Evolutionary conservation across 2,888 invertebrate genomes (phyloP), one percentile per base, ranked within the genome.

Genomic region (Horisme vitalbata): DNA sequence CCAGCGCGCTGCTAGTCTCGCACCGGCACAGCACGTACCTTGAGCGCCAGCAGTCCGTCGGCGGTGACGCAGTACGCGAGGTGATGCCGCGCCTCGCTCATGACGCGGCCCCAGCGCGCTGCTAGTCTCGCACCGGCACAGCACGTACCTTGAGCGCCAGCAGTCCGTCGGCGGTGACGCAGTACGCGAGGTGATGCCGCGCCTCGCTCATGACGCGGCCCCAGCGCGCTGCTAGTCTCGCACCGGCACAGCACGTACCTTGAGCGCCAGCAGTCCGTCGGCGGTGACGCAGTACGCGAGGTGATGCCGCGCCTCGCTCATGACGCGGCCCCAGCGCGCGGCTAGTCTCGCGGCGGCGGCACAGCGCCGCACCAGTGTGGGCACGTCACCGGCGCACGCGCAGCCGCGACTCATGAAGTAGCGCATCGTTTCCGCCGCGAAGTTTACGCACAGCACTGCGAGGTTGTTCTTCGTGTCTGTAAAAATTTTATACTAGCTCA

Each of bases 341-440:
- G 84, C 87, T 8, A 86, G 69, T 0, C 73, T 69, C n/a, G 65
- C 20, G 3, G 79, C 76, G 41, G 74, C 73, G 68, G 71, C 83
- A 82, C 79, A 10, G 70, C 74, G 21, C 68, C 65, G 8, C 71
- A 79, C 79, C 77, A 86, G 36, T 65, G 67, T 23, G 61, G 45
- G 36, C 23, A 78, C 73, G 0, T 74, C 60, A 9, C 75, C 61
- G 8, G 75, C 69, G 0, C 1, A 68, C 66, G 9, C 65, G 62
- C 63, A 82, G 39, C 53, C 76, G 41, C 32, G 55, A 38, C 4
- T 43, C 14, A 28, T 58, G 57, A 47, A 67, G 56, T 57, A 58
- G 0, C 70, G 75, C 71, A 82, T 74, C 41, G 79, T 63, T 23
- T 74, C 77, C 6, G 56, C 53, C 3, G 79, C 83, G 57, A 77